phyloP scores from a whole-genome alignment of 2,888 invertebrate genomes.

The Tridacna gigas region DNA sequence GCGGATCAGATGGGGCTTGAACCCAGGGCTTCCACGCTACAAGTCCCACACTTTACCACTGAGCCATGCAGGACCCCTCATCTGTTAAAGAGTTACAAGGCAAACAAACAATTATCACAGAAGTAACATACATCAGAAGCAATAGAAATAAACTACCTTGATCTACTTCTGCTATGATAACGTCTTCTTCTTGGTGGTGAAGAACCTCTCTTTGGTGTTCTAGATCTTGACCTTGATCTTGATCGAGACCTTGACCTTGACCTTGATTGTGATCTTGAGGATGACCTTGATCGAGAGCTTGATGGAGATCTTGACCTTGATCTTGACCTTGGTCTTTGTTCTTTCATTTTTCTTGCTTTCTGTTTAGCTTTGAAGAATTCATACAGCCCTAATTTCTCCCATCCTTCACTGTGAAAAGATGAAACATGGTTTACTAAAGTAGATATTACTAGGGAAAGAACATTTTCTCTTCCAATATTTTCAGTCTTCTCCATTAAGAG shows the following conservation, averaged over 20 bases:
- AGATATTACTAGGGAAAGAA: no score
- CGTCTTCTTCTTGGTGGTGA: constrained; percentile 64
- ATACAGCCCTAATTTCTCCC: constrained; percentile 98
- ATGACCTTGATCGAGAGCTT: constrained; percentile 70
- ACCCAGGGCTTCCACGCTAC: no score
- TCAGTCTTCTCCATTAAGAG: no score
- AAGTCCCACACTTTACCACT: no score
- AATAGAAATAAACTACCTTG: constrained; percentile 52
- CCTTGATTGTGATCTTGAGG: constrained; percentile 64
- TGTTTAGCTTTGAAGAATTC: constrained; percentile 99
- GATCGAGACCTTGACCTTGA: constrained; percentile 31
- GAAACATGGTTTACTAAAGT: neutral
- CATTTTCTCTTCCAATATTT: no score
- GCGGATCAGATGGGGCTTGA: no score
- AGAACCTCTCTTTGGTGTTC: constrained; percentile 65
- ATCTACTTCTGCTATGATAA: constrained; percentile 68
- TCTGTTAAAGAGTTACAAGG: no score
- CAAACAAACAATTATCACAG: no score
- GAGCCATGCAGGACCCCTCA: no score
- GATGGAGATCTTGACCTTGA: constrained; percentile 84
- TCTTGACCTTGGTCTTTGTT: constrained; percentile 60
- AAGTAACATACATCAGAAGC: no score
- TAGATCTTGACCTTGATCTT: constrained; percentile 34
- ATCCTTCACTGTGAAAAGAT: constrained; percentile 90
- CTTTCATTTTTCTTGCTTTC: constrained; percentile 93